phyloP scores from a whole-genome alignment of 2,113 vertebrate genomes.

The Phylloscopus trochilus region DNA sequence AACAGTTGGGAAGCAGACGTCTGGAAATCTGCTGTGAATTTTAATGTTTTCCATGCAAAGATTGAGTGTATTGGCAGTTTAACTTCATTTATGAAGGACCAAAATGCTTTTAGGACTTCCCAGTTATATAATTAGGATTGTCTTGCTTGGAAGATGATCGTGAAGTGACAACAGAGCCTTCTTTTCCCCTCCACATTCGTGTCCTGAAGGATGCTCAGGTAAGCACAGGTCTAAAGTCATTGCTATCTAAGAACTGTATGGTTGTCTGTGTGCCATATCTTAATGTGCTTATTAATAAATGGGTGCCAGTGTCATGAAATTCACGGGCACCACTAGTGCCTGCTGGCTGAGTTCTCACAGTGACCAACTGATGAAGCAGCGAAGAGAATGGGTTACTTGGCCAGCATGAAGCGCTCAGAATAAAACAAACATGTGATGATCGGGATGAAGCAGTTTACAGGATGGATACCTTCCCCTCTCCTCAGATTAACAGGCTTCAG shows the following conservation, averaged over 20 bases:
- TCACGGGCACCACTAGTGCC: neutral
- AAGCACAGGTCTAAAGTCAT: neutral
- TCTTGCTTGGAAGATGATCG: neutral
- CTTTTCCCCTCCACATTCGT: neutral
- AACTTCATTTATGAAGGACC: neutral
- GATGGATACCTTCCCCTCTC: neutral
- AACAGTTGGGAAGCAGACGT: slow-evolving; percentile 32
- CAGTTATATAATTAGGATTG: neutral
- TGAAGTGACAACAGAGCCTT: neutral
- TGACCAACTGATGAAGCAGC: neutral
- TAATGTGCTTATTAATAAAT: neutral
- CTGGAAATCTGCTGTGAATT: slow-evolving; percentile 41
- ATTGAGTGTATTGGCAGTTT: neutral
- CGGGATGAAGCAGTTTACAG: neutral
- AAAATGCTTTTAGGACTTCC: neutral
- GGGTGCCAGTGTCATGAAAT: neutral
- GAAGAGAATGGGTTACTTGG: neutral
- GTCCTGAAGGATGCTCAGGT: neutral
- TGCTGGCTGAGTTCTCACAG: neutral
- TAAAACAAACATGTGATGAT: neutral
- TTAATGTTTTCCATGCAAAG: neutral
- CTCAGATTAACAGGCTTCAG: neutral
- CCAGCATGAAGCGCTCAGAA: neutral
- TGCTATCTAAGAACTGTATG: neutral
- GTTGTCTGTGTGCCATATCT: neutral